Conservation (phyloP, 2,888 invertebrate species). For the Papilio elwesi region DNA sequence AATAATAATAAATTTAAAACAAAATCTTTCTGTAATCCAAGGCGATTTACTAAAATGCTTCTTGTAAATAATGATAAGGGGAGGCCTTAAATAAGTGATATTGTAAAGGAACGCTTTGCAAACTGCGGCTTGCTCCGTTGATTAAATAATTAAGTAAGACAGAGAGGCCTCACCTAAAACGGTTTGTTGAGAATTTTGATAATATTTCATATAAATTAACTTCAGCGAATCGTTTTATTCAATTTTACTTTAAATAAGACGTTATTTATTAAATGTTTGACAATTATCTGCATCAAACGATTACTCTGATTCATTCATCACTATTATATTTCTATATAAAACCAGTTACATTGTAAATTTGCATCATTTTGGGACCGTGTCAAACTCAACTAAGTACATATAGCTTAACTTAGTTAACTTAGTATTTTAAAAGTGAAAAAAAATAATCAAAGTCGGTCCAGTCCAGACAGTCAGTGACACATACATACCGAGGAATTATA, state of each 20-base stretch:
- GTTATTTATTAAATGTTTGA: not conserved
- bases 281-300: too few species aligned
- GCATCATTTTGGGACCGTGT: too few species aligned
- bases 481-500: too few species aligned
- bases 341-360: too few species aligned
- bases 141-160: slow-evolving; percentile 35
- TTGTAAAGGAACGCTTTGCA: slow-evolving; percentile 32
- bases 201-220: slow-evolving; percentile 16
- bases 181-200: slow-evolving; percentile 9
- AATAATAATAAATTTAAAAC: slow-evolving; percentile 6
- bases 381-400: not conserved
- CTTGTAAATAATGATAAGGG: slow-evolving; percentile 31
- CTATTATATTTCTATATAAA: not conserved
- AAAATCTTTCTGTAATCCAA: slow-evolving; percentile 18
- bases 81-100: slow-evolving; percentile 30
- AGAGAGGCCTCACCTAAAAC: slow-evolving; percentile 17
- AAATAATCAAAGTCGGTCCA: too few species aligned
- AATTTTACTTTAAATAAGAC: not conserved
- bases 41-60: slow-evolving; percentile 25
- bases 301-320: not conserved
- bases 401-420: not conserved
- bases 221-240: not conserved
- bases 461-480: too few species aligned
- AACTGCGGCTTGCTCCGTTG: slow-evolving; percentile 29
- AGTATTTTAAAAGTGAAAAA: too few species aligned